These are phyloP conservation scores for Anabas testudineus DNA, from an alignment of 2,797 vertebrate genomes.

Conservation along the genomic window DNA sequence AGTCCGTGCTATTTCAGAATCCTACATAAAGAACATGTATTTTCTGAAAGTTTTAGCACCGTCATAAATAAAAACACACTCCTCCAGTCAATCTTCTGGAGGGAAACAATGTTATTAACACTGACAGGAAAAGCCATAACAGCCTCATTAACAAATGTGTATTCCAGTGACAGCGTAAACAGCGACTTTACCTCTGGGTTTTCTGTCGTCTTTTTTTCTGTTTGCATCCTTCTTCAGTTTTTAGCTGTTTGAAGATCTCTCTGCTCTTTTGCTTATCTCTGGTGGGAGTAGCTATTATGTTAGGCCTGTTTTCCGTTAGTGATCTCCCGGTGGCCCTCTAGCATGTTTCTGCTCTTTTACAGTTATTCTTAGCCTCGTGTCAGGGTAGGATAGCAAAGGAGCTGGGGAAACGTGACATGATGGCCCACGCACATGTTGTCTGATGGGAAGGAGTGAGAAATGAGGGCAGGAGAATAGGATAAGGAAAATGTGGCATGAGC, in stretches of 20 bases:
- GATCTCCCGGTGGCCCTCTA: conserved; percentile 39
- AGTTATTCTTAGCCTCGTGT: conserved; percentile 68
- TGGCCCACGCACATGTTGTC: conserved; percentile 41
- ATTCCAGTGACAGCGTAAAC: conserved; percentile 22
- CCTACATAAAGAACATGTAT: too few species aligned
- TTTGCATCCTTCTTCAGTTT: conserved; percentile 35
- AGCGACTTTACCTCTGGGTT: background rate
- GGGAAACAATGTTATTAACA: conserved; percentile 24
- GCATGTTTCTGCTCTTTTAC: conserved; percentile 44
- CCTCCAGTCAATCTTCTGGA: conserved; percentile 4
- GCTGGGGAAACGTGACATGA: conserved; percentile 50
- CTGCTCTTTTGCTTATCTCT: conserved; percentile 13
- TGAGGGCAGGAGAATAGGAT: conserved; percentile 21
- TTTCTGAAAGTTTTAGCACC: background rate
- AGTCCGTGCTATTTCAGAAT: background rate
- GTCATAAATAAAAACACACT: background rate
- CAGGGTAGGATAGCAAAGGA: conserved; percentile 37
- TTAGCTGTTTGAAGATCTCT: background rate
- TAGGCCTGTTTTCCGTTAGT: conserved; percentile 28
- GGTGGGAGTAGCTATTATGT: conserved; percentile 15
- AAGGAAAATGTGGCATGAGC: conserved; percentile 20
- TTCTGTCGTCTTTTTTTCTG: conserved; percentile 3
- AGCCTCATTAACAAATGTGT: conserved; percentile 19
- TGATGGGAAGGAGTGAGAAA: conserved; percentile 30
- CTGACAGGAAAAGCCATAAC: conserved; percentile 8